A percentile compares a stretch with the other conserved stretches of the same genome.
Evolutionary conservation across 2,797 vertebrate species (phyloP).

Genomic region (Amblyraja radiata): DNA sequence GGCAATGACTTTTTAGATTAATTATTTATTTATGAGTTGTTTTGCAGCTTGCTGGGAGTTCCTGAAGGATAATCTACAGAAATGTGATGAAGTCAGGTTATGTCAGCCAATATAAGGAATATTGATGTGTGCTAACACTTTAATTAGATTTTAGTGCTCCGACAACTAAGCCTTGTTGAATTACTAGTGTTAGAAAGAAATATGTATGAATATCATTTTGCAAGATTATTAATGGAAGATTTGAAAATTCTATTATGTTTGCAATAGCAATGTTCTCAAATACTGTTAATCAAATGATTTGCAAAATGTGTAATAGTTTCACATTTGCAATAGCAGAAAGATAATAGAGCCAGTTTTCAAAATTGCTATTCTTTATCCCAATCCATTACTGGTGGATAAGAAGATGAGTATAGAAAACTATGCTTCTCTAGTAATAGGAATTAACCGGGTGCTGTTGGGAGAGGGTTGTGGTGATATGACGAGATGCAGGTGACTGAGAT

Average conservation of each 20-base stretch:
- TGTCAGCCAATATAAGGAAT: conserved; percentile 1
- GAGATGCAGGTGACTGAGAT: too few species aligned
- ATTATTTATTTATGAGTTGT: background rate
- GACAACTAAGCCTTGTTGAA: conserved; percentile 13
- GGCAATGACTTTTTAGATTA: background rate
- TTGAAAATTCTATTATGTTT: conserved; percentile 15
- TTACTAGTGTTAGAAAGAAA: background rate
- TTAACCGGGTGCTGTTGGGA: too few species aligned
- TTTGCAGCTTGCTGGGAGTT: background rate
- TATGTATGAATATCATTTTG: background rate
- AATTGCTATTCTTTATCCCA: background rate
- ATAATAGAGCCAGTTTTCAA: background rate
- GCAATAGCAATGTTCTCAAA: background rate
- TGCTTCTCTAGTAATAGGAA: too few species aligned
- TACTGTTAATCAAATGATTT: background rate
- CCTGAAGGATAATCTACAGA: background rate
- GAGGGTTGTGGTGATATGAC: background rate
- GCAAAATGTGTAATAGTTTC: background rate
- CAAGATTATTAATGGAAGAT: background rate
- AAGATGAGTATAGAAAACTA: too few species aligned
- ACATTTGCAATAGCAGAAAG: background rate
- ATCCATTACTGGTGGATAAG: background rate
- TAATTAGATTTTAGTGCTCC: background rate
- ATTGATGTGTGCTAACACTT: background rate
- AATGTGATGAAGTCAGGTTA: background rate